A percentile compares a stretch with the other conserved stretches of the same genome.
Evolutionary conservation across 2,888 invertebrate genomes (phyloP).

Genomic region (Sisyra terminalis): DNA sequence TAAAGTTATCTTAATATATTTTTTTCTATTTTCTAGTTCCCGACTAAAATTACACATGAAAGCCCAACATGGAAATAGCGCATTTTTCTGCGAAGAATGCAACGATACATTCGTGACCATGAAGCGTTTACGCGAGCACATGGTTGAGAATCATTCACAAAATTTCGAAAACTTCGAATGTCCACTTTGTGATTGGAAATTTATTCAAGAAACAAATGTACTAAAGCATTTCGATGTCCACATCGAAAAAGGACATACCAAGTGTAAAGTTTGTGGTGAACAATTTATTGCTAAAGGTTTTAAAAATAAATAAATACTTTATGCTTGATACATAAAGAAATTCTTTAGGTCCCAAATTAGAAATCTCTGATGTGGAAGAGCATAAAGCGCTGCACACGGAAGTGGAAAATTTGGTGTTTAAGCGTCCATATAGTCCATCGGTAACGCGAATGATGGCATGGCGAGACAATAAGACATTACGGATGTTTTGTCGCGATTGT

Average conservation of each 20-base stretch:
- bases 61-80: background rate
- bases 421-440: conserved; percentile 6
- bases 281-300: background rate
- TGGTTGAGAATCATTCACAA: background rate
- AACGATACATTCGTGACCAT: background rate
- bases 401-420: conserved; percentile 5
- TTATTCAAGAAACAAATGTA: conserved; percentile 2
- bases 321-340: background rate
- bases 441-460: conserved; percentile 2
- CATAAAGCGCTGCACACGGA: conserved; percentile 4
- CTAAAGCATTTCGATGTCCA: conserved; percentile 7
- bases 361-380: conserved; percentile 2
- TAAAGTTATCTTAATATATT: background rate
- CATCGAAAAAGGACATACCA: conserved; percentile 6
- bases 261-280: conserved; percentile 6
- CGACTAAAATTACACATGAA: conserved; percentile 1
- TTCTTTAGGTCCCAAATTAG: background rate
- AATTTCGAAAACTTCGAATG: background rate
- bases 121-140: conserved; percentile 1
- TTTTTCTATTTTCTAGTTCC: background rate
- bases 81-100: conserved; percentile 1
- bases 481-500: conserved; percentile 6
- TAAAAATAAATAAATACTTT: background rate
- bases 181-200: conserved; percentile 6
- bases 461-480: background rate